Percentiles rank a stretch among this genome's conserved stretches.
These are phyloP conservation scores for Catalaphyllia jardinei DNA, from an alignment of 64 coral and sea anemone species.

Conservation along the genomic window DNA sequence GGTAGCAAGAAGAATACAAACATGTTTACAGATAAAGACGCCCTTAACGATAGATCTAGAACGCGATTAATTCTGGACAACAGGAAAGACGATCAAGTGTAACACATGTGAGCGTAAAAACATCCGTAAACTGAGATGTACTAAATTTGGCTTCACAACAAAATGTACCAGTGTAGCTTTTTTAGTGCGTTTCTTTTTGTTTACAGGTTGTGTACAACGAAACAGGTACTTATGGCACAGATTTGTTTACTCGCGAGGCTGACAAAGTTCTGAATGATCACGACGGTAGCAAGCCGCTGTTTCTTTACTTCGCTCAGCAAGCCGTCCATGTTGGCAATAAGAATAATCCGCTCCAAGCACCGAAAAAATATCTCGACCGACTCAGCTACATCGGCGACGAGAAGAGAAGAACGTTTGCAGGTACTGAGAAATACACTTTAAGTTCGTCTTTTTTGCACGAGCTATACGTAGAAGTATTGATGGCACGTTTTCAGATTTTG, in stretches of 20 bases:
- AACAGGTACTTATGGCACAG: conserved; percentile 80
- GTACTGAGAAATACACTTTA: conserved; percentile 3
- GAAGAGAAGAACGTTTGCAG: conserved; percentile 78
- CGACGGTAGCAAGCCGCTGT: conserved; percentile 67
- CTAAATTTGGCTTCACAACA: too few relatives aligned
- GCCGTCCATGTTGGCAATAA: conserved; percentile 83
- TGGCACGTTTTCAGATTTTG: too few relatives aligned
- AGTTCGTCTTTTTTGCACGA: too few relatives aligned
- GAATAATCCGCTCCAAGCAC: conserved; percentile 85
- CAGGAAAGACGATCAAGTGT: too few relatives aligned
- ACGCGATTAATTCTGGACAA: too few relatives aligned
- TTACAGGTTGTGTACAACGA: conserved; percentile 88
- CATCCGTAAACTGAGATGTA: too few relatives aligned
- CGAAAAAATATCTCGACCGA: conserved; percentile 72
- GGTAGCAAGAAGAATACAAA: too few relatives aligned
- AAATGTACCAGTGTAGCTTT: neutral
- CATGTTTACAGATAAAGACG: too few relatives aligned
- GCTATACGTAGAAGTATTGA: too few relatives aligned
- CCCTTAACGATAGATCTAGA: too few relatives aligned
- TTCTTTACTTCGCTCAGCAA: conserved; percentile 89
- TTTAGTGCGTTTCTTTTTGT: neutral
- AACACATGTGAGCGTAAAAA: too few relatives aligned
- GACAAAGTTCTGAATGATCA: conserved; percentile 78
- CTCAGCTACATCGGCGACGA: conserved; percentile 72
- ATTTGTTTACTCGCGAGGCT: conserved; percentile 82